A percentile compares a stretch with the other conserved stretches of the same genome.
These are phyloP conservation scores for Strix uralensis DNA, from an alignment of 2,113 vertebrate genomes.

Conservation along the genomic window DNA sequence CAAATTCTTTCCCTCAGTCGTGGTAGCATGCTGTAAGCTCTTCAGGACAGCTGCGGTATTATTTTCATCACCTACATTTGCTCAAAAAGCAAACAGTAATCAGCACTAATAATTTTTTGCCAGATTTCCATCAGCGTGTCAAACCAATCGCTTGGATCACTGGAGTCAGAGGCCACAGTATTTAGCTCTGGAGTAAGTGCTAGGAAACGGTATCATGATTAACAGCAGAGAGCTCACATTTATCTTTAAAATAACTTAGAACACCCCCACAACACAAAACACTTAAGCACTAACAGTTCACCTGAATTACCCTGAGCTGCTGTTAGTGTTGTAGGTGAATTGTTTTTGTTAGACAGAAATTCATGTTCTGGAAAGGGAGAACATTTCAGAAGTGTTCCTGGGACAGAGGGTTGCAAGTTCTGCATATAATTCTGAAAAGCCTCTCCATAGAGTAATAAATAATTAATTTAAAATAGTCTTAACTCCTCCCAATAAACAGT, in stretches of 20 bases:
- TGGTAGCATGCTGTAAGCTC: rapidly evolving
- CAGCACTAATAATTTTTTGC: rapidly evolving
- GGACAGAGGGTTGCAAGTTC: not conserved
- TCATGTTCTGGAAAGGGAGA: rapidly evolving
- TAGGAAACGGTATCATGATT: rapidly evolving
- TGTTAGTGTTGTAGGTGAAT: rapidly evolving
- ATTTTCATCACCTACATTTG: rapidly evolving
- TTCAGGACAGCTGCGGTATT: not conserved
- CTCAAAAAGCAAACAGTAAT: rapidly evolving
- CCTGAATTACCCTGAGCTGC: not conserved
- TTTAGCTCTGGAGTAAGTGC: not conserved
- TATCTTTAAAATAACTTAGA: rapidly evolving
- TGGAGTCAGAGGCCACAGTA: rapidly evolving
- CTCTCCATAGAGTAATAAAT: rapidly evolving
- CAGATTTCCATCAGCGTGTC: rapidly evolving
- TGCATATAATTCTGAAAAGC: not conserved
- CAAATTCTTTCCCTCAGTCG: rapidly evolving
- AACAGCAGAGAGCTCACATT: not conserved
- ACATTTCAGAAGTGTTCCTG: rapidly evolving
- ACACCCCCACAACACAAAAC: rapidly evolving
- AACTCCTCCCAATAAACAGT: not conserved
- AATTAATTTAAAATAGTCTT: not conserved
- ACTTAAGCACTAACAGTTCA: rapidly evolving
- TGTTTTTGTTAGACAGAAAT: too few relatives aligned
- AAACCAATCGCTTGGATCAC: rapidly evolving